phyloP scores from a whole-genome alignment of 2,113 vertebrate genomes.

The Alethe diademata region DNA sequence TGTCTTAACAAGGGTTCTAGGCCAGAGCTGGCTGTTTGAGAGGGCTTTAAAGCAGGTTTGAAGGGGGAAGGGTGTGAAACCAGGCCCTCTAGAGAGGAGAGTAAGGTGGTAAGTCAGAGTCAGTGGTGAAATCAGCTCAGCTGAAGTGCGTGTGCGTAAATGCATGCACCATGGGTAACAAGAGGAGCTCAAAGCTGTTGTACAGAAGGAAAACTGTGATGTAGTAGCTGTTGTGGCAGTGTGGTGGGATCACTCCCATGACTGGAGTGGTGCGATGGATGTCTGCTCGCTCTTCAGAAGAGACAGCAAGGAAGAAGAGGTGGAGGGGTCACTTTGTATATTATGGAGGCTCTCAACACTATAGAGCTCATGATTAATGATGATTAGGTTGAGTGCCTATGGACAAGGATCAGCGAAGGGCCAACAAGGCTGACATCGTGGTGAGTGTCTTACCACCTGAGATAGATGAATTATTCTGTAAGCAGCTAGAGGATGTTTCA shows the following conservation, averaged over 20 bases:
- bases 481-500: background rate
- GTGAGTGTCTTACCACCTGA: background rate
- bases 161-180: too few relatives aligned
- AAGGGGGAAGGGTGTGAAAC: background rate
- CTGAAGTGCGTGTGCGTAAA: background rate
- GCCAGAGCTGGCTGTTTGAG: background rate
- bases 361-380: fast-evolving
- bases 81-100: background rate
- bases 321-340: background rate
- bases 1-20: background rate
- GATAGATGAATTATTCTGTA: background rate
- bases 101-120: background rate
- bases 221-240: fast-evolving
- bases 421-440: background rate
- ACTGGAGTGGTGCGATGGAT: background rate
- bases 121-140: background rate
- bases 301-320: background rate
- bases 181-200: fast-evolving
- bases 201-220: background rate
- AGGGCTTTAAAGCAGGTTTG: background rate
- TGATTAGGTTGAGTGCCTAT: background rate
- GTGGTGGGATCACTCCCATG: fast-evolving
- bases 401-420: background rate
- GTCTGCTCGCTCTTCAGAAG: background rate
- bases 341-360: background rate